Evolutionary conservation across 2,113 vertebrate genomes (phyloP), one percentile per base, ranked within the genome.

Genomic region (Cynocephalus volans): DNA sequence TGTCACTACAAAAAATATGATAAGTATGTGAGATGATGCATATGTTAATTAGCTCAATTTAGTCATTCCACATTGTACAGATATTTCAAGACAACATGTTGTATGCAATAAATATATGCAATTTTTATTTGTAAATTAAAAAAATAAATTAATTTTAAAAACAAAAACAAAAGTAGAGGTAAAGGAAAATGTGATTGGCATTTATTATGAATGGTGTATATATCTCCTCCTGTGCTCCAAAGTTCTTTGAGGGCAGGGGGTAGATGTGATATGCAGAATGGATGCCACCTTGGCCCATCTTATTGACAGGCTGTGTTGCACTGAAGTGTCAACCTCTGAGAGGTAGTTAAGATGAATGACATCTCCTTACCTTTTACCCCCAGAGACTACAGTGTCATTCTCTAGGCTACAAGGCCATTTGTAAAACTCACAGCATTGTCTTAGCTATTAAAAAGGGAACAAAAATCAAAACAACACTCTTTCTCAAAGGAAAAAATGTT

Each of bases 321-420:
- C 62, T 72, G 28, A 76, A 36, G 36, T 0, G 0, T 45, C 60
- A 65, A 8, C 64, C 41, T 83, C 72, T 21, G 45, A 84, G 79
- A 92, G 3, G 48, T 56, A 70, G 65, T 83, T 76, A 80, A 93
- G 86, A 96, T 75, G 92, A 96, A 93, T 87, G 96, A 65, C 60
- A 36, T 73, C 48, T 82, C 52, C 79, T 95, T 88, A 52, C 69
- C 64, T 92, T 64, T 79, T 26, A 86, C 83, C 93, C 90, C 56
- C 14, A 9, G 88, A 88, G 95, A 87, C 67, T 83, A 28, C 31
- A 17, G 76, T 84, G 96, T 90, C 97, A 86, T 67, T 96, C 73
- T 96, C 19, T 6, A 45, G 60, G 6, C 65, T 79, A 83, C 95
- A 93, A 92, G 90, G 11, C 80, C 89, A 97, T 97, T 93, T 97